Percentiles rank a stretch among this genome's conserved stretches.
phyloP scores from a whole-genome alignment of 2,888 invertebrate genomes.

The Ectropis crepuscularia region DNA sequence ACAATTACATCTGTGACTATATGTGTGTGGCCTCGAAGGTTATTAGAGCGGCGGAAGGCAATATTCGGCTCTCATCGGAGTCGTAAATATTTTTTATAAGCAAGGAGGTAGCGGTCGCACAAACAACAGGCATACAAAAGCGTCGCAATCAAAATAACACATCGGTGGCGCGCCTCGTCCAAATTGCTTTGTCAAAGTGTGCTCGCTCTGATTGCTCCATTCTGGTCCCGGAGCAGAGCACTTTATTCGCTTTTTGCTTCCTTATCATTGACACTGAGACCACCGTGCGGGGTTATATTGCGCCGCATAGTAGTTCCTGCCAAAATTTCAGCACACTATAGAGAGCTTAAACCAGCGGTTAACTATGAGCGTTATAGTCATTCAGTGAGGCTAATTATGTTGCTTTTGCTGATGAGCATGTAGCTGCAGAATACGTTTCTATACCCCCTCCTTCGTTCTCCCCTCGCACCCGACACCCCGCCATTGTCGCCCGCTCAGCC shows the following conservation, averaged over 20 bases:
- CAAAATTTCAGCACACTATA: constrained; percentile 23
- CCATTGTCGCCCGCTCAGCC: constrained; percentile 56
- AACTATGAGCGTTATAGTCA: constrained; percentile 30
- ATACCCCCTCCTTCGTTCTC: constrained; percentile 39
- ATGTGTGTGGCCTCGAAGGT: constrained; percentile 45
- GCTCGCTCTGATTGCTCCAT: constrained; percentile 80
- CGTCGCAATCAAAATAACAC: constrained; percentile 81
- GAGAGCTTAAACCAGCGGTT: background rate
- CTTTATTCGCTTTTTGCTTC: constrained; percentile 60
- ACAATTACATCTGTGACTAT: constrained; percentile 34
- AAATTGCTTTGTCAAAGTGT: constrained; percentile 82
- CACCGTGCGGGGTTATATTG: constrained; percentile 24
- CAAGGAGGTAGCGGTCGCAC: constrained; percentile 63
- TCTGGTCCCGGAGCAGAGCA: constrained; percentile 66
- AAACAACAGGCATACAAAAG: constrained; percentile 72
- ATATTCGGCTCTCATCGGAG: constrained; percentile 59
- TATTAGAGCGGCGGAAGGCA: constrained; percentile 60
- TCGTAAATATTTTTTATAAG: constrained; percentile 69
- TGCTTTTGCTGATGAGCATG: constrained; percentile 48
- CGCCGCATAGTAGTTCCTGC: constrained; percentile 22
- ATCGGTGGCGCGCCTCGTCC: constrained; percentile 70
- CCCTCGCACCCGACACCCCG: constrained; percentile 34
- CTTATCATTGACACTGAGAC: constrained; percentile 52
- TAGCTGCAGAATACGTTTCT: constrained; percentile 45
- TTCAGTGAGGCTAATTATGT: constrained; percentile 44